Evolutionary conservation across 2,113 vertebrate genomes (phyloP).

Genomic region (Sinocyclocheilus anophthalmus): DNA sequence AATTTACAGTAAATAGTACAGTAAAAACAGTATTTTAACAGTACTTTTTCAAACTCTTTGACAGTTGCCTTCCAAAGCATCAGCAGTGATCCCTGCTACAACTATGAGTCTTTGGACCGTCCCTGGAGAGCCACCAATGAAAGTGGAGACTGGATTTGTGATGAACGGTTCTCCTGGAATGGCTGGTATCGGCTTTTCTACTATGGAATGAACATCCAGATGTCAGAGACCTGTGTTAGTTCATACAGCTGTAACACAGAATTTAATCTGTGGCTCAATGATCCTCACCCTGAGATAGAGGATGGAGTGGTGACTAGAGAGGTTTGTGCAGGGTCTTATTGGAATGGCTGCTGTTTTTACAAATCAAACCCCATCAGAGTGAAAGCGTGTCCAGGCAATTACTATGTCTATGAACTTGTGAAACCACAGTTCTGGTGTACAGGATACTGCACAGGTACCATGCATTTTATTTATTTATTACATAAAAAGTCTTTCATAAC

Average conservation of each 20-base stretch:
- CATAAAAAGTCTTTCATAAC: background rate
- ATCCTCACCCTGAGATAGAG: conserved; percentile 12
- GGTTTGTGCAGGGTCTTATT: conserved; percentile 2
- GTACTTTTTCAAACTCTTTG: background rate
- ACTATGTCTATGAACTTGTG: conserved; percentile 49
- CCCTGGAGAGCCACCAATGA: conserved; percentile 25
- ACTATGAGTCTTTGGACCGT: conserved; percentile 28
- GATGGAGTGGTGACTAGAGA: conserved; percentile 37
- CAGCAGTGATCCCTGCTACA: conserved; percentile 22
- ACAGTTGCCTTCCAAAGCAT: conserved; percentile 22
- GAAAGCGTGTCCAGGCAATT: conserved; percentile 51
- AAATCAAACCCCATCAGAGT: conserved; percentile 26
- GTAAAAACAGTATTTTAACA: background rate
- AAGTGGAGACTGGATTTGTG: background rate
- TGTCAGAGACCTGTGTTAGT: conserved; percentile 34
- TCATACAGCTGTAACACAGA: conserved; percentile 13
- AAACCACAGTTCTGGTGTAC: background rate
- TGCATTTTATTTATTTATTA: background rate
- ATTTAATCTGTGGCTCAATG: background rate
- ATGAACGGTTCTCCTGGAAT: background rate
- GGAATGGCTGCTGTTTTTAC: background rate
- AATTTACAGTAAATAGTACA: too few species aligned
- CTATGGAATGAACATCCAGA: conserved; percentile 18
- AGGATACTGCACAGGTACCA: conserved; percentile 49
- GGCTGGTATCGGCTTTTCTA: conserved; percentile 50